Percentiles rank a stretch among this genome's conserved stretches.
Evolutionary conservation across 1,140 invertebrate species (phyloP).

Genomic region (Heterodera schachtii): DNA sequence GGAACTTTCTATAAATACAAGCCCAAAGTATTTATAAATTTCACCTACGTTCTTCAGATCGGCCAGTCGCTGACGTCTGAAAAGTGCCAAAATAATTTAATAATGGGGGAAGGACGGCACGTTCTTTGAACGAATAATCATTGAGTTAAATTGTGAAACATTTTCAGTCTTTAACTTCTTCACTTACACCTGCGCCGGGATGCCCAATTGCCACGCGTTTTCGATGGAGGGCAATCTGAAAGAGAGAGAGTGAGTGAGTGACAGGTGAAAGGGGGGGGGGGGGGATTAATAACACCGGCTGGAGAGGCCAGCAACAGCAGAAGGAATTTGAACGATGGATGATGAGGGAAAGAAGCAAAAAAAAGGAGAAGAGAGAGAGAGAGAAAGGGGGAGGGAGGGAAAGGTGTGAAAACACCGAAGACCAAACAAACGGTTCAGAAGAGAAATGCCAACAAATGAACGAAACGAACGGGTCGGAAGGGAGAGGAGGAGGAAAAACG

Average conservation of each 20-base stretch:
- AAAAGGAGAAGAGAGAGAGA: not conserved
- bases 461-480: too few relatives aligned
- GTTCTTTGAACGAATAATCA: not conserved
- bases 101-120: not conserved
- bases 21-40: not conserved
- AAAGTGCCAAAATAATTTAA: conserved; percentile 2
- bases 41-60: conserved; percentile 9
- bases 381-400: not conserved
- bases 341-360: not conserved
- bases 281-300: too few relatives aligned
- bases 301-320: too few relatives aligned
- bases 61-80: conserved; percentile 15
- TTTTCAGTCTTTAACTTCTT: not conserved
- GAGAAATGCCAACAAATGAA: not conserved
- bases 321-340: too few relatives aligned
- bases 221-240: conserved; percentile 44
- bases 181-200: conserved; percentile 39
- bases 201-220: conserved; percentile 38
- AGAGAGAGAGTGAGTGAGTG: not conserved
- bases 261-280: not conserved
- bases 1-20: not conserved
- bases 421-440: not conserved
- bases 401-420: not conserved
- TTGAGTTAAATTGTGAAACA: not conserved
- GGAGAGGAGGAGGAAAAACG: too few relatives aligned